phyloP scores from a whole-genome alignment of 1,140 invertebrate species.

The Bombus haemorrhoidalis region DNA sequence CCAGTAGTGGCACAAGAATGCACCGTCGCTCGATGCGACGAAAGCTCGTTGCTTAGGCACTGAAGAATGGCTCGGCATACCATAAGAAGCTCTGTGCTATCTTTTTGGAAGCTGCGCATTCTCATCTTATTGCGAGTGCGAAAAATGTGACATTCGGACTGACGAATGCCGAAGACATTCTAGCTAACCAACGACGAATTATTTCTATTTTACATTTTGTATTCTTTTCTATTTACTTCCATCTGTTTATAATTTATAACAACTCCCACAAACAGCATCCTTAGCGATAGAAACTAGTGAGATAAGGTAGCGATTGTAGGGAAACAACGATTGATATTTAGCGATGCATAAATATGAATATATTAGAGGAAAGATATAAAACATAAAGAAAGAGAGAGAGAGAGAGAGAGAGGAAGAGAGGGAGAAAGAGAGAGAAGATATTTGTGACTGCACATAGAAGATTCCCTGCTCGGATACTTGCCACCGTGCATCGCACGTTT shows the following conservation, averaged over 20 bases:
- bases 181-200: slow-evolving; percentile 26
- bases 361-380: background rate
- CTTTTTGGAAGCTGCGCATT: slow-evolving; percentile 56
- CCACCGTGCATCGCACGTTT: background rate
- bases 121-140: slow-evolving; percentile 55
- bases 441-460: too few relatives aligned
- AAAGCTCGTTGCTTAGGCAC: slow-evolving; percentile 67
- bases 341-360: background rate
- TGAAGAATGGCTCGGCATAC: slow-evolving; percentile 68
- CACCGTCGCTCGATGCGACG: slow-evolving; percentile 61
- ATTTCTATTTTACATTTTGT: slow-evolving; percentile 32
- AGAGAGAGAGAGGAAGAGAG: too few relatives aligned
- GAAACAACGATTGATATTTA: background rate
- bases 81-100: slow-evolving; percentile 54
- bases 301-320: background rate
- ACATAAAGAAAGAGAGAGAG: background rate
- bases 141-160: slow-evolving; percentile 52
- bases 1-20: slow-evolving; percentile 60
- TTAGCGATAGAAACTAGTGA: background rate
- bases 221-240: background rate
- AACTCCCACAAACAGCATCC: too few relatives aligned
- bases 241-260: background rate
- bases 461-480: background rate
- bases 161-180: slow-evolving; percentile 39
- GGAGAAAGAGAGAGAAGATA: too few relatives aligned